Percentiles rank a stretch among this genome's conserved stretches.
Evolutionary conservation across 2,888 invertebrate genomes (phyloP).

Genomic region (Euphydryas editha): DNA sequence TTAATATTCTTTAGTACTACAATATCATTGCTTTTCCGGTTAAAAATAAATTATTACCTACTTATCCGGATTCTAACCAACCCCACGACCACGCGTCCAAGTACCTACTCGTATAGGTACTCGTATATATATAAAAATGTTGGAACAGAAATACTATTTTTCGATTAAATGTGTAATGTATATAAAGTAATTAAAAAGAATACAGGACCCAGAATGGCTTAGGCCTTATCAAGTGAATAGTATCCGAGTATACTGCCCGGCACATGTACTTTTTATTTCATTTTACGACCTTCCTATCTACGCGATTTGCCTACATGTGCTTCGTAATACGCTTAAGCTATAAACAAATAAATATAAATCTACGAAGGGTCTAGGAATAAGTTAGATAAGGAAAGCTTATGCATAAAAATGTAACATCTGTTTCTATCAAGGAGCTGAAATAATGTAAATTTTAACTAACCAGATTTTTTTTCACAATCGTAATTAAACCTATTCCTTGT

Average conservation of each 20-base stretch:
- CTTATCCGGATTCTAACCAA: too few species aligned
- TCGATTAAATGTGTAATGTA: background rate
- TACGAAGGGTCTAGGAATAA: conserved; percentile 18
- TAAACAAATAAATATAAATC: conserved; percentile 4
- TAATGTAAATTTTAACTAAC: too few species aligned
- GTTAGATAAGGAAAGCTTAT: conserved; percentile 9
- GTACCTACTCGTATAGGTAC: too few species aligned
- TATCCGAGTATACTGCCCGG: conserved; percentile 50
- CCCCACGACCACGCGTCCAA: too few species aligned
- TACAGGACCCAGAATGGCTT: conserved; percentile 34
- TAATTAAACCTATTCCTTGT: background rate
- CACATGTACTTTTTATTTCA: conserved; percentile 55
- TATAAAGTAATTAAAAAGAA: background rate
- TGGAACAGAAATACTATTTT: background rate
- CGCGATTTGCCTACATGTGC: conserved; percentile 64
- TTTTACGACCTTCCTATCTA: conserved; percentile 68
- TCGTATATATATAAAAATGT: too few species aligned
- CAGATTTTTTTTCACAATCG: background rate
- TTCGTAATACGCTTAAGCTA: conserved; percentile 55
- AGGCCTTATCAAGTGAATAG: conserved; percentile 48
- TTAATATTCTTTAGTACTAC: too few species aligned
- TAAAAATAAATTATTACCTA: too few species aligned
- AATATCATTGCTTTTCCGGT: too few species aligned
- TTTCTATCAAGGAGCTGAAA: background rate
- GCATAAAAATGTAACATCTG: background rate